Evolutionary conservation across 1,140 invertebrate genomes (phyloP).

Genomic region (Zaprionus ghesquierei): DNA sequence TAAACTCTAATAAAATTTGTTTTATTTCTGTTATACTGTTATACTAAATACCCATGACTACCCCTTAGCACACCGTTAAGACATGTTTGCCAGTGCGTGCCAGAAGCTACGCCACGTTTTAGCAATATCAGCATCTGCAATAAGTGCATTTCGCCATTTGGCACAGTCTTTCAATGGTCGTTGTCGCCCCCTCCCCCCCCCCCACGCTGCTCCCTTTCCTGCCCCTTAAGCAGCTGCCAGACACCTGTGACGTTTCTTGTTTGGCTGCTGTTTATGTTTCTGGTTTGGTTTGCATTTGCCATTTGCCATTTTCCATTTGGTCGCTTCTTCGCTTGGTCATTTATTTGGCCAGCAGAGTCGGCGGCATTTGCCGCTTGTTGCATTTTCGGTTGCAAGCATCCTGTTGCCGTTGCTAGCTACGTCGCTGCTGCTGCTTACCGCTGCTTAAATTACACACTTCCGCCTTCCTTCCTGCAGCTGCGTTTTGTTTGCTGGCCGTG

Average conservation of each 20-base stretch:
- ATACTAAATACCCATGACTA: background rate
- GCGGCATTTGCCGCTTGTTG: slow-evolving; percentile 60
- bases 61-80: background rate
- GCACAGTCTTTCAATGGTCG: slow-evolving; percentile 33
- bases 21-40: background rate
- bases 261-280: background rate
- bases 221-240: background rate
- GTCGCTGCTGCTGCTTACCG: slow-evolving; percentile 18
- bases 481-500: slow-evolving; percentile 29
- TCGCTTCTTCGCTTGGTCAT: slow-evolving; percentile 9
- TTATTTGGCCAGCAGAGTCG: slow-evolving; percentile 17
- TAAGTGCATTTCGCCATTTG: slow-evolving; percentile 74
- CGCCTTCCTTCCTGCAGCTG: slow-evolving; percentile 58
- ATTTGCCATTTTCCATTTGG: background rate
- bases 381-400: slow-evolving; percentile 59
- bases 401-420: slow-evolving; percentile 14
- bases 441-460: slow-evolving; percentile 76
- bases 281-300: background rate
- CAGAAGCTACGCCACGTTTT: background rate
- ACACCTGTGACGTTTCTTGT: slow-evolving; percentile 49
- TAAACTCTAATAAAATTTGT: too few relatives aligned
- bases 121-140: slow-evolving; percentile 10
- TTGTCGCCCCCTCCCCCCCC: background rate
- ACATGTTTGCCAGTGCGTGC: background rate
- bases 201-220: background rate